phyloP scores from a whole-genome alignment of 2,888 invertebrate genomes.

The Lithophane leautieri region DNA sequence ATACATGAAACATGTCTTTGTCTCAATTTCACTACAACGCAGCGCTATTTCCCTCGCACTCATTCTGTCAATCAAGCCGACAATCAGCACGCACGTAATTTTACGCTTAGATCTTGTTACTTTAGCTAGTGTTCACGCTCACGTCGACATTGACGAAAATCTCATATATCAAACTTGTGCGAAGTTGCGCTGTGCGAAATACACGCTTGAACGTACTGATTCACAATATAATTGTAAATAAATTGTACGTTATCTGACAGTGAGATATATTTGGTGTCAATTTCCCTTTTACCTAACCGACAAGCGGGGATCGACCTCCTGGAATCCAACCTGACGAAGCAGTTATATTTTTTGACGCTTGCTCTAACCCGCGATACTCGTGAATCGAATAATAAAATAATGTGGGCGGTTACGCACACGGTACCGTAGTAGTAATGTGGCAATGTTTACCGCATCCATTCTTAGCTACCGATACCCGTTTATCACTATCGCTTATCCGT shows the following conservation, averaged over 20 bases:
- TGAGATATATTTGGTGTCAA: conserved; percentile 54
- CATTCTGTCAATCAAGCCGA: conserved; percentile 68
- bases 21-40: conserved; percentile 55
- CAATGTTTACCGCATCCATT: conserved; percentile 59
- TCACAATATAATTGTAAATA: conserved; percentile 45
- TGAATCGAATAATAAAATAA: conserved; percentile 52
- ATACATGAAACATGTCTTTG: conserved; percentile 54
- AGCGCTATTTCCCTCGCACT: conserved; percentile 53
- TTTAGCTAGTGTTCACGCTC: conserved; percentile 61
- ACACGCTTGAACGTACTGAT: conserved; percentile 37
- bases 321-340: conserved; percentile 47
- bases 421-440: conserved; percentile 47
- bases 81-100: conserved; percentile 61
- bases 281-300: conserved; percentile 58
- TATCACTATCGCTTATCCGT: conserved; percentile 49
- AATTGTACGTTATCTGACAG: conserved; percentile 56
- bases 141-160: conserved; percentile 72
- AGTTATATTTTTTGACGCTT: conserved; percentile 54
- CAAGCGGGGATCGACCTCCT: conserved; percentile 45
- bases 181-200: conserved; percentile 51
- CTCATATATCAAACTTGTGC: conserved; percentile 74
- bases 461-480: conserved; percentile 47
- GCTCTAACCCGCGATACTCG: conserved; percentile 31
- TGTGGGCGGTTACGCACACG: conserved; percentile 60
- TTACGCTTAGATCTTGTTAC: conserved; percentile 69